A percentile compares a stretch with the other conserved stretches of the same genome.
Evolutionary conservation across 2,797 vertebrate species (phyloP).

Genomic region (Notoglanidium macrostoma): DNA sequence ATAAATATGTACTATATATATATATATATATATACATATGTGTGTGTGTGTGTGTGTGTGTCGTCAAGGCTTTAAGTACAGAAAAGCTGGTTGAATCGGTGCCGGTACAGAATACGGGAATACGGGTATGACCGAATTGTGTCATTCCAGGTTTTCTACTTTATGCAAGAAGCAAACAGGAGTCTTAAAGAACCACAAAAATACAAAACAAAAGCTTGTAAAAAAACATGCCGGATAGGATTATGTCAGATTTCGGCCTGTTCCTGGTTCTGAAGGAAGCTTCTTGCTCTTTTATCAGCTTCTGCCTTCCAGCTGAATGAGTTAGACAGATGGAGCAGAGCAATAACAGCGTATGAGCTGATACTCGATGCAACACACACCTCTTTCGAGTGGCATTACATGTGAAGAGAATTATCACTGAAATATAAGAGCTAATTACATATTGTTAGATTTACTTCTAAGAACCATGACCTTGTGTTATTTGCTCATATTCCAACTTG

Average conservation of each 20-base stretch:
- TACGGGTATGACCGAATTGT: slow-evolving; percentile 84
- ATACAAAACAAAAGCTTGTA: slow-evolving; percentile 79
- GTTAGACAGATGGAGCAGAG: slow-evolving; percentile 55
- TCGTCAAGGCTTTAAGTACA: slow-evolving; percentile 82
- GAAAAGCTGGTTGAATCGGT: slow-evolving; percentile 82
- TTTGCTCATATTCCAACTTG: background rate
- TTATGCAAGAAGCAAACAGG: slow-evolving; percentile 77
- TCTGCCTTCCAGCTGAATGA: slow-evolving; percentile 80
- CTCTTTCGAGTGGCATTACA: background rate
- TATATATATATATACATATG: background rate
- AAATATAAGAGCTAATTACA: background rate
- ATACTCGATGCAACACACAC: background rate
- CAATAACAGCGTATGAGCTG: background rate
- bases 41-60: slow-evolving; percentile 55
- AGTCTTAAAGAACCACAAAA: slow-evolving; percentile 82
- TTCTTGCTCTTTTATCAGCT: slow-evolving; percentile 78
- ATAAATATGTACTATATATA: background rate
- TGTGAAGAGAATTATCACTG: background rate
- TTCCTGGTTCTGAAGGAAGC: slow-evolving; percentile 75
- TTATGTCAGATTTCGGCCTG: slow-evolving; percentile 83
- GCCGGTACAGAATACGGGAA: slow-evolving; percentile 78
- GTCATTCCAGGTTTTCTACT: slow-evolving; percentile 84
- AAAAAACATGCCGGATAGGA: slow-evolving; percentile 82
- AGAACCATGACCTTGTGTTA: background rate
- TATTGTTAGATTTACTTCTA: background rate